Percentiles rank a stretch among this genome's conserved stretches.
Evolutionary conservation across 2,113 vertebrate species (phyloP).

Genomic region (Cottus gobio): DNA sequence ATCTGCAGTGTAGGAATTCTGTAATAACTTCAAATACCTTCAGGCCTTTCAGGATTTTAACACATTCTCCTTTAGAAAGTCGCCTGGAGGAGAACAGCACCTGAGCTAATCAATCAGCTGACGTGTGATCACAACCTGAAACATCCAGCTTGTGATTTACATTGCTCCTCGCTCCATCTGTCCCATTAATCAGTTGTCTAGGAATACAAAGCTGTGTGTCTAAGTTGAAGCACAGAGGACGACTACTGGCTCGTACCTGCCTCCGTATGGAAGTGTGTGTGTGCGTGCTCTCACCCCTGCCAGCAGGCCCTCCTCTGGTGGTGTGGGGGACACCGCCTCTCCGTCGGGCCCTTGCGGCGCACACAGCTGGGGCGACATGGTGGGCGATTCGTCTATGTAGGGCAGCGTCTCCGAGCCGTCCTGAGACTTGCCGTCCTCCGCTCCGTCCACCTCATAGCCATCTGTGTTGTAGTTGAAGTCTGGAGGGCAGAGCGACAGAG

Average conservation of each 20-base stretch:
- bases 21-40: not conserved
- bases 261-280: not conserved
- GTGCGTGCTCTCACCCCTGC: conserved; percentile 86
- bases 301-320: conserved; percentile 86
- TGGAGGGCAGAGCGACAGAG: conserved; percentile 76
- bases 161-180: conserved; percentile 18
- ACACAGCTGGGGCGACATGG: conserved; percentile 97
- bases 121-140: conserved; percentile 1
- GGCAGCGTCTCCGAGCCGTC: conserved; percentile 97
- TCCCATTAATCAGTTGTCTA: conserved; percentile 7
- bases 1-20: not conserved
- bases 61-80: not conserved
- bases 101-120: conserved; percentile 14
- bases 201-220: not conserved
- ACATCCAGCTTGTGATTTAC: conserved; percentile 27
- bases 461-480: conserved; percentile 98
- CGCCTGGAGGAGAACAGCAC: not conserved
- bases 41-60: not conserved
- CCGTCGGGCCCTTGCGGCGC: conserved; percentile 88
- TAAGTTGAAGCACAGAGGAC: not conserved
- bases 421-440: conserved; percentile 93
- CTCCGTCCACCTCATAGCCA: conserved; percentile 93
- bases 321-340: conserved; percentile 87
- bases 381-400: conserved; percentile 97
- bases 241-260: not conserved